Conservation (phyloP, 2,888 invertebrate species). For the Acanthococcus lagerstroemiae region DNA sequence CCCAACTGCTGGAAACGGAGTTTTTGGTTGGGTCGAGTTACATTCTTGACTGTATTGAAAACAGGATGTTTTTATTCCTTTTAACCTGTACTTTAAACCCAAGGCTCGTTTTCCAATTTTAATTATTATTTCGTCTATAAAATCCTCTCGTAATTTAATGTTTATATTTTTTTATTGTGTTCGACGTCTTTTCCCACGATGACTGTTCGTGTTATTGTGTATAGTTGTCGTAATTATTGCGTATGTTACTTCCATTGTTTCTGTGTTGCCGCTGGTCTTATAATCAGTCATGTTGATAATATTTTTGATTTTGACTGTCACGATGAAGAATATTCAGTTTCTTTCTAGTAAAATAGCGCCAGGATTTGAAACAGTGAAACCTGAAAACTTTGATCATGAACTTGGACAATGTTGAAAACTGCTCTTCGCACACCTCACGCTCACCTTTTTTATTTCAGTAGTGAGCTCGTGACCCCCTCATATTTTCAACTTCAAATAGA, state of each 20-base stretch:
- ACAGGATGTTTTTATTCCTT: constrained; percentile 12
- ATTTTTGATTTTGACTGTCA: background rate
- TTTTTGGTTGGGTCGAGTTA: too few relatives aligned
- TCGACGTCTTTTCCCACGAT: background rate
- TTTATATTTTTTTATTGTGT: background rate
- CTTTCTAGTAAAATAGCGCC: too few relatives aligned
- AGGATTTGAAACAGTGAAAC: too few relatives aligned
- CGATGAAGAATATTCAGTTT: background rate
- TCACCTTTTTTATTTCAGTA: too few relatives aligned
- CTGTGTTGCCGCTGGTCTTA: background rate
- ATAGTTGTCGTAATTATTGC: background rate
- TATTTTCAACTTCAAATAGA: too few relatives aligned
- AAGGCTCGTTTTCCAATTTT: constrained; percentile 9
- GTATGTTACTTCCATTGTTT: background rate
- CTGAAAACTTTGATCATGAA: too few relatives aligned
- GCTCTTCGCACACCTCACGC: too few relatives aligned
- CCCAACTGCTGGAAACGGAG: too few relatives aligned
- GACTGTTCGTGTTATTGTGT: too few relatives aligned
- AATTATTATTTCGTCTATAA: constrained; percentile 8
- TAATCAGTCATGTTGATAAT: background rate
- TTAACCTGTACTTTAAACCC: constrained; percentile 10
- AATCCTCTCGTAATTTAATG: background rate
- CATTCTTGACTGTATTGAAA: background rate
- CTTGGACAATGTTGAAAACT: too few relatives aligned
- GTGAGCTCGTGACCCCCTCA: too few relatives aligned